These are phyloP conservation scores for Ammodramus savannarum DNA, from an alignment of 2,113 vertebrate species.

Conservation along the genomic window DNA sequence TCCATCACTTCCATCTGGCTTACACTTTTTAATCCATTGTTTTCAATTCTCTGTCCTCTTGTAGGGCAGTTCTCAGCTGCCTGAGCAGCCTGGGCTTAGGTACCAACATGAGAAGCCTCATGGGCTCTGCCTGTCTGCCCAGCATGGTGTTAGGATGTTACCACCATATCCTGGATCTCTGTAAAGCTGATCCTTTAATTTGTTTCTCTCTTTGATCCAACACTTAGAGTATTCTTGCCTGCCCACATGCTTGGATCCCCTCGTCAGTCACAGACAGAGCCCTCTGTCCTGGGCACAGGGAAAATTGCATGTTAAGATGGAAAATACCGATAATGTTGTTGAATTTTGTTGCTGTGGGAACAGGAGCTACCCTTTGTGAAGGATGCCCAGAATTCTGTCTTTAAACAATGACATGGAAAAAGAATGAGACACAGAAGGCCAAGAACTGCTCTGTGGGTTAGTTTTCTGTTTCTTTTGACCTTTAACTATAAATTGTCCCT, in stretches of 20 bases:
- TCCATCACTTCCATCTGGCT: neutral
- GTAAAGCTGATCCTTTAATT: neutral
- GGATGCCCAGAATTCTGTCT: slow-evolving; percentile 1
- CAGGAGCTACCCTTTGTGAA: neutral
- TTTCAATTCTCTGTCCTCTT: neutral
- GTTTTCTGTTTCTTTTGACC: slow-evolving; percentile 18
- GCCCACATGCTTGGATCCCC: neutral
- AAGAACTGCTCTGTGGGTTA: neutral
- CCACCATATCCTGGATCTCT: neutral
- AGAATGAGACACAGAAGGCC: neutral
- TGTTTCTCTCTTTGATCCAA: neutral
- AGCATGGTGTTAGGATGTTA: neutral
- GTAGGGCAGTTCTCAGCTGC: neutral
- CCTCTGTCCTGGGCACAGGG: neutral
- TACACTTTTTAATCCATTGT: neutral
- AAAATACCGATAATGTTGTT: slow-evolving; percentile 38
- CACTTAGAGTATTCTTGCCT: neutral
- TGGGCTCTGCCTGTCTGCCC: neutral
- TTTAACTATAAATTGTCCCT: slow-evolving; percentile 39
- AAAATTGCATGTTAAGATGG: slow-evolving; percentile 28
- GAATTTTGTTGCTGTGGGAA: slow-evolving; percentile 43
- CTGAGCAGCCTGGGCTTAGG: neutral
- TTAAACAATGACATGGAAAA: slow-evolving; percentile 26
- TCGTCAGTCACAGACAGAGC: neutral
- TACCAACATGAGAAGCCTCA: neutral